Base-by-base conservation (phyloP, 2,888 invertebrate genomes). In the Caprella mutica region DNA sequence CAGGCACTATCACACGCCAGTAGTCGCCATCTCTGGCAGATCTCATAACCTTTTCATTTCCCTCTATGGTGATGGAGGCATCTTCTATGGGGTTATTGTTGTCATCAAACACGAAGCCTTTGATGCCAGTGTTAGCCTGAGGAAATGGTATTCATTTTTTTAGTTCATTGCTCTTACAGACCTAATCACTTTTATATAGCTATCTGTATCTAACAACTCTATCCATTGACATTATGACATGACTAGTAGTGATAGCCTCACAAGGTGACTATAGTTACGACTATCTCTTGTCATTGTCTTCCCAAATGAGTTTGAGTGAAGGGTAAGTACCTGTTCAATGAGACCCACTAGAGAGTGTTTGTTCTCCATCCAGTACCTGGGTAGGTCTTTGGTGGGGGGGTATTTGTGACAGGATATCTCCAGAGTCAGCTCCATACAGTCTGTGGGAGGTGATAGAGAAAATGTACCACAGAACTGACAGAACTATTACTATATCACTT, bases 351-450 rank as follows among this genome's bases (percentile, higher is more conserved):
- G 59, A 17, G 66, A 53, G 5, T 64, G 46, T 38, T 60, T 81
- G 73, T 99, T 94, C 56, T 91, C 87, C 40, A 80, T 70, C 98
- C 98, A 98, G 72, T 84, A 90, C 1, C 76, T 72, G 0, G 83
- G 80, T 53, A 97, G 72, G 65, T 88, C 81, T 0, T 74, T 71
- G 4, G 81, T 81, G 5, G 75, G 73, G 0, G 98, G 97, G 72
- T 82, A 98, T 76, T 98, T 98, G 70, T 78, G 80, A 73, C 98
- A 98, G 21, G 93, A 91, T 65, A 98, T 76, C 73, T 98, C 98
- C 5, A 98, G 72, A 0, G 98, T 98, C 2, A 98, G 75, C 73
- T 97, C 97, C 79, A 94, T 85, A 69, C 89, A 90, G 68, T 87
- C 91, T 2, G 29, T 1, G 5, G 14, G 33, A 33, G 33, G n/a